Conservation (phyloP, 2,113 vertebrate species). For the Machaerirhynchus nigripectus region DNA sequence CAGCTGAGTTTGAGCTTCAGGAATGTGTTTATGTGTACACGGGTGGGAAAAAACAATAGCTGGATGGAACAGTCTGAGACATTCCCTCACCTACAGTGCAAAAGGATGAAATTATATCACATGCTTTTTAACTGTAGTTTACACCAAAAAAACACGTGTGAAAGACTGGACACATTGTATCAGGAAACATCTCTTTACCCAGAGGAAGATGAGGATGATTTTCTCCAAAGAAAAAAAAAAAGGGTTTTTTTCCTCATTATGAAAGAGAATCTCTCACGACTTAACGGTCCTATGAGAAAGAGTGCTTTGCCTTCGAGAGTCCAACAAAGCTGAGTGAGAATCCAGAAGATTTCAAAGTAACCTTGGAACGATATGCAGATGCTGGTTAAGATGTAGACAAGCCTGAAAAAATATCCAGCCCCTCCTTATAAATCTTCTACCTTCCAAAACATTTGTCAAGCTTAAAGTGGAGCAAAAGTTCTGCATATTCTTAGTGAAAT, state of each 20-base stretch:
- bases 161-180: background rate
- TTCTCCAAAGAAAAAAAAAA: background rate
- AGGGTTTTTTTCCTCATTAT: background rate
- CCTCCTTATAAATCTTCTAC: background rate
- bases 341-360: background rate
- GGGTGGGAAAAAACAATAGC: background rate
- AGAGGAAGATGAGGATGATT: background rate
- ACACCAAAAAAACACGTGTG: background rate
- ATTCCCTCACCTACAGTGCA: background rate
- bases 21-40: background rate
- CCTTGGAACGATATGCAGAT: background rate
- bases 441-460: background rate
- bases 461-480: background rate
- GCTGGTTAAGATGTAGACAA: background rate
- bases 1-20: background rate
- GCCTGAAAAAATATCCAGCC: background rate
- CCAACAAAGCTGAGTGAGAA: background rate
- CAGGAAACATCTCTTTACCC: background rate
- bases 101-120: background rate
- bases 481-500: background rate
- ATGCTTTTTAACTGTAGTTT: background rate
- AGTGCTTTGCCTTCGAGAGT: background rate
- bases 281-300: background rate
- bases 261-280: background rate
- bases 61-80: background rate